phyloP scores from a whole-genome alignment of 2,888 invertebrate genomes.

The Acleris sparsana region DNA sequence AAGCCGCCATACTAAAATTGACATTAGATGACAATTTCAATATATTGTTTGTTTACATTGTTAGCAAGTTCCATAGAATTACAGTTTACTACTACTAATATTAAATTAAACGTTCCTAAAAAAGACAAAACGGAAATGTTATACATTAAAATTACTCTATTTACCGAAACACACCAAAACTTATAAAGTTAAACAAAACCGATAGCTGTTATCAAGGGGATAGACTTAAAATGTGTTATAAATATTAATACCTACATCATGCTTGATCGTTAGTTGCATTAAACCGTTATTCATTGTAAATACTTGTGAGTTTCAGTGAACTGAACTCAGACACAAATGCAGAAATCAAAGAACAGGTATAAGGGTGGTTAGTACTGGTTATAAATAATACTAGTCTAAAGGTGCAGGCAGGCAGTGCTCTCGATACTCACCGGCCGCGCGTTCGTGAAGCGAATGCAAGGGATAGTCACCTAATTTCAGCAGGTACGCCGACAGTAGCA shows the following conservation, averaged over 20 bases:
- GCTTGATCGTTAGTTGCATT: neutral
- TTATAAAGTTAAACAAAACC: slow-evolving; percentile 10
- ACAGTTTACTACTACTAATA: too few relatives aligned
- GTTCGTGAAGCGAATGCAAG: slow-evolving; percentile 78
- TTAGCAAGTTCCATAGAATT: too few relatives aligned
- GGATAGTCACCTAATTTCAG: slow-evolving; percentile 83
- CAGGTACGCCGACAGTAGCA: slow-evolving; percentile 79
- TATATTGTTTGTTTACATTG: too few relatives aligned
- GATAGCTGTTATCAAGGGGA: slow-evolving; percentile 14
- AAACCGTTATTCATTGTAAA: too few relatives aligned
- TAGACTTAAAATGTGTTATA: neutral
- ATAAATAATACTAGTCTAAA: slow-evolving; percentile 44
- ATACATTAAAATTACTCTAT: too few relatives aligned
- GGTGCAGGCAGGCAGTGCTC: slow-evolving; percentile 57
- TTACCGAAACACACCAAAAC: too few relatives aligned
- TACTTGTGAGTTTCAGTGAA: too few relatives aligned
- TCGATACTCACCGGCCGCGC: slow-evolving; percentile 75
- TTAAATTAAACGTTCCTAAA: too few relatives aligned
- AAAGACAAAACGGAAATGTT: neutral
- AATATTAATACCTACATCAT: neutral
- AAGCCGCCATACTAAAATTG: too few relatives aligned
- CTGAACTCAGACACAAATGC: too few relatives aligned
- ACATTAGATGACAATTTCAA: too few relatives aligned
- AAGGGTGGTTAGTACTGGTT: neutral
- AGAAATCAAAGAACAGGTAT: too few relatives aligned